Evolutionary conservation across 2,888 invertebrate species (phyloP).

Genomic region (Caenorhabditis panamensis): DNA sequence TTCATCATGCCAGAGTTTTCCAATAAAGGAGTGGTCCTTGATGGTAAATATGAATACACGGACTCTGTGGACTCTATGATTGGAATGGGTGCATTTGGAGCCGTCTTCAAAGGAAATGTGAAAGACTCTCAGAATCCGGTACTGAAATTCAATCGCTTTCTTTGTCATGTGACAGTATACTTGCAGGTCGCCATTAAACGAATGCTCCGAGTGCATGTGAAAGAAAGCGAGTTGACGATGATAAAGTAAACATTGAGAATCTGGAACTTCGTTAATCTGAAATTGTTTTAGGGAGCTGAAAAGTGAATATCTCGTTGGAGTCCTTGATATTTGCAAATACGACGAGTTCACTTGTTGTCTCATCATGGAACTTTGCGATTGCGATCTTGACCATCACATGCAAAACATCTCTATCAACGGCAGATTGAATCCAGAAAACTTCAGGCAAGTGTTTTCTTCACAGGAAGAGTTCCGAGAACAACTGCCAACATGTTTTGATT

Average conservation of each 20-base stretch:
- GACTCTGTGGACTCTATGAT: conserved; percentile 73
- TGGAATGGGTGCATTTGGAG: conserved; percentile 78
- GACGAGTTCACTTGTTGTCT: conserved; percentile 74
- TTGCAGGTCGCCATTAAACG: conserved; percentile 79
- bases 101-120: conserved; percentile 73
- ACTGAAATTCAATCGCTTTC: conserved; percentile 24
- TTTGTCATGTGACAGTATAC: neutral
- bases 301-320: conserved; percentile 72
- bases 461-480: neutral
- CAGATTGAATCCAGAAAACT: conserved; percentile 68
- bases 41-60: conserved; percentile 68
- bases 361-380: conserved; percentile 79
- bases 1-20: conserved; percentile 59
- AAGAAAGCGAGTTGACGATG: conserved; percentile 76
- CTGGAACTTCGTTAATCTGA: neutral
- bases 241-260: conserved; percentile 64
- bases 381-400: conserved; percentile 77
- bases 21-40: conserved; percentile 39
- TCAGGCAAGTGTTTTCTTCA: conserved; percentile 63
- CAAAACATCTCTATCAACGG: conserved; percentile 68
- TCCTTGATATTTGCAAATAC: conserved; percentile 76
- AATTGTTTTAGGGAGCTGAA: conserved; percentile 62
- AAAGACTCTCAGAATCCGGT: conserved; percentile 45
- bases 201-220: conserved; percentile 74
- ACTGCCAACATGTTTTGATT: conserved; percentile 52